These are phyloP conservation scores for Idaea biselata DNA, from an alignment of 2,888 invertebrate species.

Conservation along the genomic window DNA sequence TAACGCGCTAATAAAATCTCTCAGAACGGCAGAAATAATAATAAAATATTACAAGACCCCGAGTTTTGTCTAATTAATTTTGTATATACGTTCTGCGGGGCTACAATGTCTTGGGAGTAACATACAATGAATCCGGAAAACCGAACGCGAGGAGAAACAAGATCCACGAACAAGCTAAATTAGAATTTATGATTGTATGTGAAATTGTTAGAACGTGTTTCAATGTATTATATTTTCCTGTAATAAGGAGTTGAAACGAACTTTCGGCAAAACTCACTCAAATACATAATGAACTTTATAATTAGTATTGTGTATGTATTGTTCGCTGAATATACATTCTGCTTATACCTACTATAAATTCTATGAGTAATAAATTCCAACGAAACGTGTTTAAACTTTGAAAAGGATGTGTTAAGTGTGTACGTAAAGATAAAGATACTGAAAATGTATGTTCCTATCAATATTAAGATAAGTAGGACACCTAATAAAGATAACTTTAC, in stretches of 20 bases:
- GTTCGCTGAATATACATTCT: slow-evolving; percentile 21
- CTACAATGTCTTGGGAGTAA: slow-evolving; percentile 75
- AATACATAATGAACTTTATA: slow-evolving; percentile 55
- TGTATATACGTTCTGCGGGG: slow-evolving; percentile 71
- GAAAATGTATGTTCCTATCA: too few relatives aligned
- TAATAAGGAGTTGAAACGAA: slow-evolving; percentile 53
- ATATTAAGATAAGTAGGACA: too few relatives aligned
- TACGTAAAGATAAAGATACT: too few relatives aligned
- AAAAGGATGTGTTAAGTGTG: neutral
- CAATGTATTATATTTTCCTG: slow-evolving; percentile 59
- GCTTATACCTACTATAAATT: neutral
- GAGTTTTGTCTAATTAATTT: slow-evolving; percentile 80
- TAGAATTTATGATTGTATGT: slow-evolving; percentile 80
- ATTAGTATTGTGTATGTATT: slow-evolving; percentile 36
- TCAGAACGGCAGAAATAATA: slow-evolving; percentile 73
- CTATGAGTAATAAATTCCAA: neutral
- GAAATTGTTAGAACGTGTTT: slow-evolving; percentile 75
- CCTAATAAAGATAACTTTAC: too few relatives aligned
- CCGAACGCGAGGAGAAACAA: slow-evolving; percentile 71
- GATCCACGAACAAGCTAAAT: slow-evolving; percentile 75
- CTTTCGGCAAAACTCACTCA: slow-evolving; percentile 49
- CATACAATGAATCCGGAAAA: slow-evolving; percentile 73
- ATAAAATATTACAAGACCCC: slow-evolving; percentile 77
- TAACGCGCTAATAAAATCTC: slow-evolving; percentile 72
- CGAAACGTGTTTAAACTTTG: neutral